Evolutionary conservation across 2,888 invertebrate genomes (phyloP), one percentile per base, ranked within the genome.

Genomic region (Hofmannophila pseudospretella): DNA sequence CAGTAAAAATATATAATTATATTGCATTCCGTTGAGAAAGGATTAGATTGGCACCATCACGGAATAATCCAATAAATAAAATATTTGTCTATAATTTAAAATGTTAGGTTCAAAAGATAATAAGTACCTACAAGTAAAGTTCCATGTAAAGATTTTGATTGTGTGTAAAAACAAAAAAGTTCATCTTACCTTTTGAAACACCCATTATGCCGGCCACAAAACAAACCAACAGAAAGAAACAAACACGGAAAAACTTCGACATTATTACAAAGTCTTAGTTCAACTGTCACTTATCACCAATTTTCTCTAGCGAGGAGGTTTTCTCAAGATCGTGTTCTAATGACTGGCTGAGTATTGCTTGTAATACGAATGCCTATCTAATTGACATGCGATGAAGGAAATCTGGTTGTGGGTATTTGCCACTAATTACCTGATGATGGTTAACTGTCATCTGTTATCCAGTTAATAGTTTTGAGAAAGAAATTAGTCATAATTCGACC

Each of bases 321-420:
- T 23, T 23, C 44, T 47, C 44, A 51, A 46, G 42, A 41, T 39
- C 32, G 38, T 25, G 31, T 27, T 36, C 37, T 49, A 49, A 38
- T 47, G 47, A 51, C 42, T 49, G 47, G 35, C 32, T 32, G 22
- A 44, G 20, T 20, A 31, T 46, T 38, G 48, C 40, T 44, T 47
- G 54, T 57, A 55, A 49, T 30, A 47, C 47, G 54, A 58, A 66
- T 67, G 53, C 56, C 48, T 45, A 36, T 49, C 49, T 70, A 67
- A 75, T 73, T 61, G 60, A 49, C 45, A 51, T 41, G 38, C 43
- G 48, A 63, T 60, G 52, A 50, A 58, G 49, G 53, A 49, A 64
- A 58, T 65, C 58, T 54, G 45, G 47, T 58, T 54, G 52, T 53
- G 52, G 59, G 62, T 65, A 71, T 65, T 72, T 62, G 57, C 44